Conservation (phyloP, 2,797 vertebrate genomes). For the Gallinago stenura region DNA sequence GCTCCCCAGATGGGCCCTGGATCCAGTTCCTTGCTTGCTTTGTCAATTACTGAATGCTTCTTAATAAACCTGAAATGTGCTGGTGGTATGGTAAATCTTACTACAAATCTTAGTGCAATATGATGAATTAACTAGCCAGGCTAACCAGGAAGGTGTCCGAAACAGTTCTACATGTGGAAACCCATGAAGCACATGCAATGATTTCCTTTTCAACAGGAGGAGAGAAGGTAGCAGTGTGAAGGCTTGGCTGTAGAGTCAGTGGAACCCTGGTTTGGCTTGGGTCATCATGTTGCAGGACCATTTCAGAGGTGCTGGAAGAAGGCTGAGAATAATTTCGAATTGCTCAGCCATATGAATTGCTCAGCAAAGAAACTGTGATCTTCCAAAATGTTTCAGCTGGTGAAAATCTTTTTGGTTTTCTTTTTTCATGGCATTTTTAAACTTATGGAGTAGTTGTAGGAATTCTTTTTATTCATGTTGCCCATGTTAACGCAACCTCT, state of each 20-base stretch:
- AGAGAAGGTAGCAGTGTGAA: not conserved
- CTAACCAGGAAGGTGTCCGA: not conserved
- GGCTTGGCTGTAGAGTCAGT: not conserved
- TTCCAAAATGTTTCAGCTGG: not conserved
- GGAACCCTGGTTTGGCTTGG: not conserved
- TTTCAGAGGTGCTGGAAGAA: not conserved
- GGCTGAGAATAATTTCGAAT: not conserved
- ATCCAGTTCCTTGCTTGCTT: not conserved
- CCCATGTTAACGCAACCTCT: not conserved
- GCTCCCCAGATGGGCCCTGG: rapidly evolving
- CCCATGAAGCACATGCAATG: rapidly evolving
- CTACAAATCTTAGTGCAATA: not conserved
- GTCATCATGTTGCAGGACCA: not conserved
- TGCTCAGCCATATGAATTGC: not conserved
- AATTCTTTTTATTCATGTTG: not conserved
- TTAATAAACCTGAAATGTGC: not conserved
- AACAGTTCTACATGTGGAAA: not conserved
- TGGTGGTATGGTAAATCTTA: not conserved
- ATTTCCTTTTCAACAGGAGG: not conserved
- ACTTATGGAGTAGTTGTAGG: not conserved
- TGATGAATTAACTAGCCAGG: not conserved
- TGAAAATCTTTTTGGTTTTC: not conserved
- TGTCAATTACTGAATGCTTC: not conserved
- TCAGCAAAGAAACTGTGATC: not conserved
- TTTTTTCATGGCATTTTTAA: not conserved